A percentile compares a stretch with the other conserved stretches of the same genome.
phyloP scores from a whole-genome alignment of 1,140 invertebrate species.

The Tenebrio molitor region DNA sequence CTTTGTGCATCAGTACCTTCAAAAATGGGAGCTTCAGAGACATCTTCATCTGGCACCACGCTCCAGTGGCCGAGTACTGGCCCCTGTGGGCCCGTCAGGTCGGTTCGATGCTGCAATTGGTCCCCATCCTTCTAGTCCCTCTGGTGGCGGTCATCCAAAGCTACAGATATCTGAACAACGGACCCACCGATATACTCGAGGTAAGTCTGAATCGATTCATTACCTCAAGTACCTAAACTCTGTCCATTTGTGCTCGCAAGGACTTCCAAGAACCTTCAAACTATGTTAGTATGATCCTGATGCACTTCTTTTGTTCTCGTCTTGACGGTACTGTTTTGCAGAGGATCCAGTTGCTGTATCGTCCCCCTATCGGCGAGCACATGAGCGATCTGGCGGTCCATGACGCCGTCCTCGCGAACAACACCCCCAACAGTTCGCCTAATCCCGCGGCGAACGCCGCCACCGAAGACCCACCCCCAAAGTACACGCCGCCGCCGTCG shows the following conservation, averaged over 20 bases:
- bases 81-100: constrained; percentile 82
- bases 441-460: constrained; percentile 56
- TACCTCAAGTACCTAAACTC: constrained; percentile 2
- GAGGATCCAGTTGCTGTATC: constrained; percentile 82
- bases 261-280: constrained; percentile 56
- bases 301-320: constrained; percentile 10
- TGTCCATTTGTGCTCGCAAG: constrained; percentile 46
- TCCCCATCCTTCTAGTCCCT: constrained; percentile 82
- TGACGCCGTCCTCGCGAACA: constrained; percentile 60
- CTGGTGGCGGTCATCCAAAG: constrained; percentile 85
- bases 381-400: constrained; percentile 62
- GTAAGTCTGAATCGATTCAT: constrained; percentile 70
- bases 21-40: constrained; percentile 81
- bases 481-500: constrained; percentile 92
- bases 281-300: constrained; percentile 57
- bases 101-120: constrained; percentile 82
- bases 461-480: constrained; percentile 88
- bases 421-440: constrained; percentile 57
- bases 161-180: constrained; percentile 84
- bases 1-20: constrained; percentile 83
- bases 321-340: constrained; percentile 65
- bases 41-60: constrained; percentile 78
- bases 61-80: constrained; percentile 74
- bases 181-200: constrained; percentile 88
- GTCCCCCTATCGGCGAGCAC: constrained; percentile 73